Evolutionary conservation across 2,888 invertebrate genomes (phyloP), one percentile per base, ranked within the genome.

Genomic region (Drosophila tanythrix): DNA sequence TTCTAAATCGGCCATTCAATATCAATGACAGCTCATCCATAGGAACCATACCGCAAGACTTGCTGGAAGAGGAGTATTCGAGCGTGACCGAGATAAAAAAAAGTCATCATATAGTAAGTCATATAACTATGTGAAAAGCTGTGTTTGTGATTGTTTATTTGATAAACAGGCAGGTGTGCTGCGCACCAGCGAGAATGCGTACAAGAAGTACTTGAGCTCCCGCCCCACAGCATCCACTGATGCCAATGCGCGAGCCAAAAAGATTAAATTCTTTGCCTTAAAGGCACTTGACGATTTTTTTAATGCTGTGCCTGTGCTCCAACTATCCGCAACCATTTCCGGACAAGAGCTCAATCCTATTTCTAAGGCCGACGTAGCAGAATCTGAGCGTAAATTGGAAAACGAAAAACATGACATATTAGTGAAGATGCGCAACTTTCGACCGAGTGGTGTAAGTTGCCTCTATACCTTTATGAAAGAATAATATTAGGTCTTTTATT

Each of bases 221-320:
- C 94, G 99, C 72, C 98, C 98, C 52, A 95, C 96, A 0, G 97
- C 99, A 0, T 98, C 99, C 0, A 94, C 95, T 0, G 99, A 98
- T 91, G 98, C 98, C 74, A 97, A 98, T 84, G 96, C 96, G 79
- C 95, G 98, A 74, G 96, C 97, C 15, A 99, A 99, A 93, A 94
- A 94, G 48, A 93, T 96, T 1, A 92, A 95, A 97, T 94, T 97
- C 96, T 62, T 94, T 95, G 89, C 95, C 94, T 70, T 93, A 88
- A 64, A 93, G 93, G 76, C 90, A 0, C 74, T 93, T 38, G 91
- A 93, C 88, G 80, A 91, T 82, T 71, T 94, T 84, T 50, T 91
- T 77, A 70, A 90, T 70, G 18, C 91, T 2, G 68, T 79, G 68
- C 92, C 36, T 66, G 91, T 40, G 79, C 89, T 66, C 61, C 94